A percentile compares a stretch with the other conserved stretches of the same genome.
Evolutionary conservation across 2,888 invertebrate genomes (phyloP).

Genomic region (Pecten maximus): DNA sequence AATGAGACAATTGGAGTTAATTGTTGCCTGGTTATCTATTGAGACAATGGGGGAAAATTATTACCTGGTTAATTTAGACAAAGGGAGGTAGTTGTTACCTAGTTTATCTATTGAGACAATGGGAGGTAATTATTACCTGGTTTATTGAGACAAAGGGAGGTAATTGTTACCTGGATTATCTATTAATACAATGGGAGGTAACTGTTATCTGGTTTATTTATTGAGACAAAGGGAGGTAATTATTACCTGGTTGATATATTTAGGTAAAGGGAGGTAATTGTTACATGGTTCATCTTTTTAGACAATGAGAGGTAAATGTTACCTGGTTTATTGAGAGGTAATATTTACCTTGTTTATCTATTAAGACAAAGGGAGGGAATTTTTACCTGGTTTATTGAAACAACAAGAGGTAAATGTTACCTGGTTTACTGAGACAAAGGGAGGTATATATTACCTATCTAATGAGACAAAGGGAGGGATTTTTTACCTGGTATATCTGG

Average conservation of each 20-base stretch:
- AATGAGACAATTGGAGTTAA: no score
- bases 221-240: not conserved
- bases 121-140: no score
- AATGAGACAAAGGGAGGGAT: not conserved
- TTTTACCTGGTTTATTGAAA: constrained; percentile 74
- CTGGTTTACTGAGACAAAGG: constrained; percentile 79
- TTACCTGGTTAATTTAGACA: no score
- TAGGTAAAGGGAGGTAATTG: no score
- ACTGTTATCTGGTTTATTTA: not conserved
- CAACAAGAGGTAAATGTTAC: constrained; percentile 61
- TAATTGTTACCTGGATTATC: not conserved
- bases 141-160: not conserved
- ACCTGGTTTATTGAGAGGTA: constrained; percentile 83
- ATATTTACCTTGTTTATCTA: constrained; percentile 79
- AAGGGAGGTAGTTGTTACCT: no score
- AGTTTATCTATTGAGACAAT: no score
- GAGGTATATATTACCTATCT: constrained; percentile 72
- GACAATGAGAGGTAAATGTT: constrained; percentile 15
- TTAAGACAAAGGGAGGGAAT: not conserved
- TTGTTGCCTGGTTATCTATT: no score
- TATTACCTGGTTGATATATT: not conserved
- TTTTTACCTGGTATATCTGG: constrained; percentile 82
- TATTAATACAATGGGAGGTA: not conserved
- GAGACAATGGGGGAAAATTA: no score
- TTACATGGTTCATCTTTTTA: no score